Percentiles rank a stretch among this genome's conserved stretches.
Conservation (phyloP, 2,888 invertebrate genomes). For the Melipona bicolor region DNA sequence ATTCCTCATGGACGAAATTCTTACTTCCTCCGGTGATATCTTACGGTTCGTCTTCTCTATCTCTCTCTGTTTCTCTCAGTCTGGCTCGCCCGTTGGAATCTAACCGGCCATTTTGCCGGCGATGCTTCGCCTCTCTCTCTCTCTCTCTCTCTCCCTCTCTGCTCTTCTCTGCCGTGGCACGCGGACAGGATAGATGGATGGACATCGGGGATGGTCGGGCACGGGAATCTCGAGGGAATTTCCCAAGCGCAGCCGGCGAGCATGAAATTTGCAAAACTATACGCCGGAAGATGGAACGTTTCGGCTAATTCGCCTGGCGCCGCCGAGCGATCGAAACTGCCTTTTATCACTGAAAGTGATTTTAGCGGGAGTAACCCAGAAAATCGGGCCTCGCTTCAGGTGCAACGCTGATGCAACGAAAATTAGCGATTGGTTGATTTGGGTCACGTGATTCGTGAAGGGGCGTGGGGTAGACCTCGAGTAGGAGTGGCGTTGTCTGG, state of each 20-base stretch:
- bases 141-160: neutral
- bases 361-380: too few relatives aligned
- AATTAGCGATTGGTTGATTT: too few relatives aligned
- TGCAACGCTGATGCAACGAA: too few relatives aligned
- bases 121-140: neutral
- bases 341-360: too few relatives aligned
- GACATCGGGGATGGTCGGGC: slow-evolving; percentile 34
- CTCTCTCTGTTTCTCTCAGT: too few relatives aligned
- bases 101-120: too few relatives aligned
- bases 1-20: slow-evolving; percentile 68
- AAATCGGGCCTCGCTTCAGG: too few relatives aligned
- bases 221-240: slow-evolving; percentile 38
- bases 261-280: slow-evolving; percentile 56
- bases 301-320: slow-evolving; percentile 38
- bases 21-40: slow-evolving; percentile 21
- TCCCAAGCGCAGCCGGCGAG: neutral
- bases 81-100: too few relatives aligned
- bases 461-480: too few relatives aligned
- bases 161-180: neutral
- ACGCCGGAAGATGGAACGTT: slow-evolving; percentile 40
- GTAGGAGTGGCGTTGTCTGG: too few relatives aligned
- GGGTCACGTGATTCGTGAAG: too few relatives aligned
- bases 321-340: slow-evolving; percentile 22
- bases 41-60: too few relatives aligned
- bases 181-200: slow-evolving; percentile 53